Conservation (phyloP, 2,888 invertebrate genomes). For the Megalurothrips usitatus region DNA sequence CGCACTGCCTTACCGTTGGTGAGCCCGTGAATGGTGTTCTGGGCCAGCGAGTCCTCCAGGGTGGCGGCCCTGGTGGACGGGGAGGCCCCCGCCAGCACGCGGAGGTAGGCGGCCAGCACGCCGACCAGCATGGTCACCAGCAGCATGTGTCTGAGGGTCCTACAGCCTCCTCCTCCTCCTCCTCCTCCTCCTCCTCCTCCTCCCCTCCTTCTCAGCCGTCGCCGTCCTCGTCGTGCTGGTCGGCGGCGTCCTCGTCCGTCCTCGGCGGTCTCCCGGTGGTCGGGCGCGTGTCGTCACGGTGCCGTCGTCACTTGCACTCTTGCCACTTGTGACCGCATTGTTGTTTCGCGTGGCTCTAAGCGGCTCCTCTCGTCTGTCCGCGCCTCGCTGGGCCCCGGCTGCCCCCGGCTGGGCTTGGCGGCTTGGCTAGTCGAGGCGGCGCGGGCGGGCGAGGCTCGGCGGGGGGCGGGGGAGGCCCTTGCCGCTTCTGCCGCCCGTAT, state of each 20-base stretch:
- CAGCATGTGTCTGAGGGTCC: not conserved
- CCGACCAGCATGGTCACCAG: not conserved
- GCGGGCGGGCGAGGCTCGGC: not conserved
- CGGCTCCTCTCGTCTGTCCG: no score
- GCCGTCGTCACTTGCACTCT: no score
- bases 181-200: no score
- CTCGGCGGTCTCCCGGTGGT: not conserved
- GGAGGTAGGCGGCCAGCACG: slow-evolving; percentile 19
- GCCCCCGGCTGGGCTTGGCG: not conserved
- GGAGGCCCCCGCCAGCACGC: slow-evolving; percentile 3
- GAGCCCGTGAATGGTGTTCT: not conserved
- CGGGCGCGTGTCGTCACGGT: not conserved
- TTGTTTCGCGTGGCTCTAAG: no score
- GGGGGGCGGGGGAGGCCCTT: not conserved
- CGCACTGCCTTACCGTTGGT: not conserved
- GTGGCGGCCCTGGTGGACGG: not conserved
- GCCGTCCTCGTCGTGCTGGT: not conserved
- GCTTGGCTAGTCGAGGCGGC: not conserved
- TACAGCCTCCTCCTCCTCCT: not conserved
- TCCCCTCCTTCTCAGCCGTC: no score
- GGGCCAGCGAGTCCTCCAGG: slow-evolving; percentile 18
- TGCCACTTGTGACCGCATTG: no score
- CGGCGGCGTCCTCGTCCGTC: not conserved
- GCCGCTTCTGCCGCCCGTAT: not conserved
- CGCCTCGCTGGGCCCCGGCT: no score